Evolutionary conservation across 2,888 invertebrate species (phyloP).

Genomic region (Selenia dentaria): DNA sequence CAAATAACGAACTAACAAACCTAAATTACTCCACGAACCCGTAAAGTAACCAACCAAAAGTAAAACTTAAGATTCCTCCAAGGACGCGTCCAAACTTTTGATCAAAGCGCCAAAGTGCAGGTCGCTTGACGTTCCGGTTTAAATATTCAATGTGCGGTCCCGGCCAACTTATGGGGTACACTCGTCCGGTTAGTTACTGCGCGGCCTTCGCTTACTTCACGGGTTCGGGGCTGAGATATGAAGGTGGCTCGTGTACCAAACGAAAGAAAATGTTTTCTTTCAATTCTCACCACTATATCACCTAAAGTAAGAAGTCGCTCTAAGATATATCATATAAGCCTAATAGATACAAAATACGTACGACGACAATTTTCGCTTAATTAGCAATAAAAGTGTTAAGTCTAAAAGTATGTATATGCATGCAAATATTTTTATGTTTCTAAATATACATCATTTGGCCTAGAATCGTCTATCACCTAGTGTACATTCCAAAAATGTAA

Average conservation of each 20-base stretch:
- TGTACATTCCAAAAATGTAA: too few relatives aligned
- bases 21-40: too few relatives aligned
- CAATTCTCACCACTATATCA: too few relatives aligned
- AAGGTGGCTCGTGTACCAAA: background rate
- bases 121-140: slow-evolving; percentile 37
- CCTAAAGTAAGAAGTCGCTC: too few relatives aligned
- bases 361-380: too few relatives aligned
- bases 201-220: slow-evolving; percentile 17
- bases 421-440: too few relatives aligned
- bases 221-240: slow-evolving; percentile 19
- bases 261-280: background rate
- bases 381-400: background rate
- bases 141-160: slow-evolving; percentile 60
- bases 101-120: slow-evolving; percentile 37
- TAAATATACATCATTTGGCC: too few relatives aligned
- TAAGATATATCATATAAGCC: too few relatives aligned
- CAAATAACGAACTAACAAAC: too few relatives aligned
- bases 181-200: slow-evolving; percentile 41
- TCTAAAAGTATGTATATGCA: background rate
- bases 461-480: too few relatives aligned
- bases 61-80: slow-evolving; percentile 24
- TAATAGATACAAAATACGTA: background rate
- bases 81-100: slow-evolving; percentile 32
- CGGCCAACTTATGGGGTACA: slow-evolving; percentile 50
- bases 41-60: slow-evolving; percentile 10